Percentiles rank a stretch among this genome's conserved stretches.
Conservation (phyloP, 2,113 vertebrate species). For the Alouatta palliata region DNA sequence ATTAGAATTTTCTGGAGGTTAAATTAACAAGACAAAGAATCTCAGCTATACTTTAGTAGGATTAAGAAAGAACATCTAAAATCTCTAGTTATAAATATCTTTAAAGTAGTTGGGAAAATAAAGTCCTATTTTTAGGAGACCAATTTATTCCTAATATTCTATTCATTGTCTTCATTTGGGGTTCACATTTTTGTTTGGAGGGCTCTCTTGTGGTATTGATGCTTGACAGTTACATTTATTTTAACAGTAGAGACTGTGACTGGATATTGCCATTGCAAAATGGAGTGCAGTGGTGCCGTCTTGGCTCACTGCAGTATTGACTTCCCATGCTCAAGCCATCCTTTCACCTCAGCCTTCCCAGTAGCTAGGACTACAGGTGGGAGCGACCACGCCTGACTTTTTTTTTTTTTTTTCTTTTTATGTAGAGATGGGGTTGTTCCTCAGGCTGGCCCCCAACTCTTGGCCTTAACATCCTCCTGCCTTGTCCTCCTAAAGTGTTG, state of each 20-base stretch:
- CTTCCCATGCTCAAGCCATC: no score
- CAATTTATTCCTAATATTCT: background rate
- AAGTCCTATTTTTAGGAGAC: background rate
- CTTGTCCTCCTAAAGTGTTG: background rate
- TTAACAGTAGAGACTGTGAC: background rate
- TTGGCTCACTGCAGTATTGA: no score
- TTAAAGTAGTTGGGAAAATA: background rate
- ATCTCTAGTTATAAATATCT: slow-evolving; percentile 23
- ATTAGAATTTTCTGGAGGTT: background rate
- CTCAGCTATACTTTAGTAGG: background rate
- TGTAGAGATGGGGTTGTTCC: no score
- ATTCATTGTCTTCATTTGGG: background rate
- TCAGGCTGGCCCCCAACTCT: no score
- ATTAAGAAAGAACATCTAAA: background rate
- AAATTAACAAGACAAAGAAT: background rate
- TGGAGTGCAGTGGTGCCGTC: no score
- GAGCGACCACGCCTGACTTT: background rate
- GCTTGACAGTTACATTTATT: slow-evolving; percentile 32
- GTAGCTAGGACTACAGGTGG: no score
- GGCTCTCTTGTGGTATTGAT: background rate
- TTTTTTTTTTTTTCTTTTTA: background rate
- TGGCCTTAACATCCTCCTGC: no score
- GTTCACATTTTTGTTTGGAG: background rate
- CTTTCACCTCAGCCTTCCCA: no score
- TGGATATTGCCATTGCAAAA: no score